Base-by-base conservation (phyloP, 2,888 invertebrate species). In the Toxonevra muliebris region DNA sequence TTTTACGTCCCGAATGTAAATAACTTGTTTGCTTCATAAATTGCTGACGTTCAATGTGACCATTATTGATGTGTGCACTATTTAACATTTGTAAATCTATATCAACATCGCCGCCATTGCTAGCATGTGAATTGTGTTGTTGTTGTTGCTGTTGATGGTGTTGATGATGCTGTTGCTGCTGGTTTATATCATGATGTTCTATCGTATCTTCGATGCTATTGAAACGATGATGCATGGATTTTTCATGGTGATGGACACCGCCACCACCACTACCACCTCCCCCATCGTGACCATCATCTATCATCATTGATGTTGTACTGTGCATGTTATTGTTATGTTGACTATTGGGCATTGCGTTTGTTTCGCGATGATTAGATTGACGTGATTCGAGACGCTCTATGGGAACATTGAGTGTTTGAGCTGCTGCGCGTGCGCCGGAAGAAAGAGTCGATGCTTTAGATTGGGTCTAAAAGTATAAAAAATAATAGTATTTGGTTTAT, bases 371-470 rank as follows among this genome's bases (percentile, higher is more conserved):
- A 61, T 77, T 77, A n/a, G 78, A 75, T 71, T 84, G 83, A 10
- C 84, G 82, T 48, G 83, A 77, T 70, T 85, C 85, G 70, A 85
- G 76, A 60, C 83, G 82, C 71, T 86, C 85, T 55, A 85, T 80
- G 53, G 85, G 85, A 52, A 86, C 85, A 73, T 86, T 86, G 15
- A 85, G 73, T 11, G 80, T 85, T 75, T 84, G 85, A 45, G 85
- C 85, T 10, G 85, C 85, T 17, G 85, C 85, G 41, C 85, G 80
- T 12, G 85, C 85, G 45, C 85, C 85, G 52, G 84, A 85, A 7
- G 85, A 85, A 30, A 85, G 74, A 15, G 84, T 84, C 42, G 85
- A 85, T 52, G 81, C 79, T 76, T 85, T 86, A 20, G 85, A 84
- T 74, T 86, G 85, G 55, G 83, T 80, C 85, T 85, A 75, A 10